Evolutionary conservation across 2,113 vertebrate genomes (phyloP).

Genomic region (Cathartes aura): DNA sequence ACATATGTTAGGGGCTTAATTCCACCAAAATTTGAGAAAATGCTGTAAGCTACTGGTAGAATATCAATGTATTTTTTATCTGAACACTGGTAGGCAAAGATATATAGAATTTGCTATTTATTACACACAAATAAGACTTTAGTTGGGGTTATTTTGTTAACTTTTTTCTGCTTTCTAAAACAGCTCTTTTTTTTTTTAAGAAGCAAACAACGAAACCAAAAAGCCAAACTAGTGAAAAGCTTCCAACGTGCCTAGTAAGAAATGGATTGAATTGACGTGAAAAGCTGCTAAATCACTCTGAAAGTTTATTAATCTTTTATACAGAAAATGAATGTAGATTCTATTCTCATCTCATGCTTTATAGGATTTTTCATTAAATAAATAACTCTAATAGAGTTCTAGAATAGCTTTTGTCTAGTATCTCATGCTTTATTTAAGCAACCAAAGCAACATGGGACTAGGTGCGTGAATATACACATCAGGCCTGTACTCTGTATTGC

Average conservation of each 20-base stretch:
- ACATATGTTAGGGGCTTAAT: not conserved
- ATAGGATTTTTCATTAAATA: not conserved
- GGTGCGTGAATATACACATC: not conserved
- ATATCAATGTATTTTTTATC: not conserved
- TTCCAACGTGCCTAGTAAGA: not conserved
- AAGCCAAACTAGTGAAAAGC: not conserved
- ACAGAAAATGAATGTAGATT: not conserved
- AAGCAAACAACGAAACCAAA: not conserved
- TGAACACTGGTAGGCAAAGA: not conserved
- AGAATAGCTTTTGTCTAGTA: not conserved
- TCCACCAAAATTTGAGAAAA: not conserved
- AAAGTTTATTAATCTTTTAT: not conserved
- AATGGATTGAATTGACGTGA: not conserved
- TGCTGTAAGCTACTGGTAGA: not conserved
- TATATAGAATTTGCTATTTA: not conserved
- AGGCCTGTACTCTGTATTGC: not conserved
- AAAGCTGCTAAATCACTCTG: not conserved
- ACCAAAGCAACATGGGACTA: not conserved
- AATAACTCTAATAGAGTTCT: not conserved
- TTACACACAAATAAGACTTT: not conserved
- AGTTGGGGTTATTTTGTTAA: not conserved
- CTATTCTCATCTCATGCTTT: not conserved
- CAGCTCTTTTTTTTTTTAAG: not conserved
- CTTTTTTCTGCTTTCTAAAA: not conserved
- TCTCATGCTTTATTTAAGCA: not conserved